Conservation (phyloP, 2,888 invertebrate species). For the Meloe dianella region DNA sequence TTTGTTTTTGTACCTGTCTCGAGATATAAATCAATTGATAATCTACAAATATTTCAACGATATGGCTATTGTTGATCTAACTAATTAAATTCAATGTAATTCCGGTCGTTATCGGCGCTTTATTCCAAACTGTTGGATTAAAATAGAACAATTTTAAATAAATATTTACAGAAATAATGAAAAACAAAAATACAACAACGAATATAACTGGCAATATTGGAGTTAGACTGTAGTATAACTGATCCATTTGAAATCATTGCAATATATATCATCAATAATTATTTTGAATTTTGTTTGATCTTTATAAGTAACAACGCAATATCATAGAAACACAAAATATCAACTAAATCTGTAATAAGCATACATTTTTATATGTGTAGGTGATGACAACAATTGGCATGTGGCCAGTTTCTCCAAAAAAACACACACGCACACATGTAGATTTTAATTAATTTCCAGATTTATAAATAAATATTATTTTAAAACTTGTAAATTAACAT, state of each 20-base stretch:
- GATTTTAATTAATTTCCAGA: not conserved
- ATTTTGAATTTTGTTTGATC: not conserved
- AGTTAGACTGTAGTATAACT: not conserved
- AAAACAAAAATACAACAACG: not conserved
- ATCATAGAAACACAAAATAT: not conserved
- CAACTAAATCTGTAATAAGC: not conserved
- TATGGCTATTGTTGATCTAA: not conserved
- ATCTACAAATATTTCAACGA: not conserved
- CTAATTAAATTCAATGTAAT: not conserved
- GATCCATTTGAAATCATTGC: not conserved
- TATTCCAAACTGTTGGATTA: not conserved
- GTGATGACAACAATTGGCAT: not conserved
- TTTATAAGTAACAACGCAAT: not conserved
- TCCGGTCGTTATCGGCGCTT: not conserved
- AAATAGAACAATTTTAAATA: not conserved
- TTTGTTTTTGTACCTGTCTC: not conserved
- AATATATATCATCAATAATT: not conserved
- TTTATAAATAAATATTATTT: constrained; percentile 10
- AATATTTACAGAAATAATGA: not conserved
- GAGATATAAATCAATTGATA: not conserved
- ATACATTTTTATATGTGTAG: not conserved
- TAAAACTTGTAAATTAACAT: not conserved
- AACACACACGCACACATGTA: not conserved
- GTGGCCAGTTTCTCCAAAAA: not conserved
- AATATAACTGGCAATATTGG: not conserved